Base-by-base conservation (phyloP, 2,888 invertebrate genomes). In the Dicyrtomina minuta region DNA sequence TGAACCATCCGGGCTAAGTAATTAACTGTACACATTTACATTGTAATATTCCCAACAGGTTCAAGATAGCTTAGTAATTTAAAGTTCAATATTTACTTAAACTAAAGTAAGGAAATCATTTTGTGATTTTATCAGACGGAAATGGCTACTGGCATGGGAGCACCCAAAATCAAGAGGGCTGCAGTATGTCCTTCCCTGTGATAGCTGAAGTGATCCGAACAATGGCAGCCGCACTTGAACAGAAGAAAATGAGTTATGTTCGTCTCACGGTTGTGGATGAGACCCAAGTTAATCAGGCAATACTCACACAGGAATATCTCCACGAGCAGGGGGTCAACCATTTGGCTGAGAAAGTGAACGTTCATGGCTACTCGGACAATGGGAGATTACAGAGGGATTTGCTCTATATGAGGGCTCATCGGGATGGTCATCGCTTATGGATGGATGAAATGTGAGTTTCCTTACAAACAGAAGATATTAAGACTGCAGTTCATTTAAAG, bases 361-460 rank as follows among this genome's bases (percentile, higher is more conserved):
- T 72, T 10, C 78, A 78, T 58, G 78, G 78, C 6, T 78, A 78
- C 46, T 77, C 74, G 72, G 76, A 78, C 55, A 15, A 68, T 1
- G 24, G 49, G 5, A 66, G 60, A 10, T 73, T 69, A n/a, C 43
- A 74, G 10, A 66, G 73, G 53, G 76, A 77, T 56, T 22, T 66
- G 6, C 43, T 78, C 5, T 68, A 69, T 4, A 55, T 68, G 15
- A 67, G 62, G 24, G 65, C 66, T n/a, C 46, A 44, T 3, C 66
- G 65, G 51, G 72, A 62, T 55, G 75, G 75, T 12, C 78, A 78
- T 27, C 62, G 65, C 1, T 68, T 78, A 1, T 78, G 78, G 78
- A 78, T 78, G 78, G 75, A 78, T 62, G 78, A 78, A 72, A 76
- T 77, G 77, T 77, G 67, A 62, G 62, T 24, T 49, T 20, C 8